Percentiles rank a stretch among this genome's conserved stretches.
Conservation (phyloP, 2,888 invertebrate species). For the Phortica okadai region DNA sequence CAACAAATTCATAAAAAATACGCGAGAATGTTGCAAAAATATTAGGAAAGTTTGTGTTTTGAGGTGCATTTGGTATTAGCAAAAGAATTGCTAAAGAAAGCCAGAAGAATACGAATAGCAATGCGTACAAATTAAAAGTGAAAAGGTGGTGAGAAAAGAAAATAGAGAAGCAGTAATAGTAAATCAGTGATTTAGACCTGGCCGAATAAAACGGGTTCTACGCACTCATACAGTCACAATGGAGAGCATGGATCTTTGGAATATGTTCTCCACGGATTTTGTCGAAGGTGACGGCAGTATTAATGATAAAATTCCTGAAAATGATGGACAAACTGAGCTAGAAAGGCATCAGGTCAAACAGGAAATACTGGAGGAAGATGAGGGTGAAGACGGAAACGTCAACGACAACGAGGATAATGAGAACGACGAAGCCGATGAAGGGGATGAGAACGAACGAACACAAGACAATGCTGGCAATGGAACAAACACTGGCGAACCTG, state of each 20-base stretch:
- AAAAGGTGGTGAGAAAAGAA: conserved; percentile 13
- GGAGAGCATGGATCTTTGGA: conserved; percentile 71
- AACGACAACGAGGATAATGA: conserved; percentile 37
- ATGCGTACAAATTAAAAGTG: neutral
- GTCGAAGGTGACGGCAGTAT: conserved; percentile 49
- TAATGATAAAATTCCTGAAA: conserved; percentile 35
- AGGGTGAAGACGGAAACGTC: conserved; percentile 16
- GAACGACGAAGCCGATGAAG: conserved; percentile 11
- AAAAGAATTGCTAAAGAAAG: neutral
- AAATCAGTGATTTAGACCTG: conserved; percentile 15
- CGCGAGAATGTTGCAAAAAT: neutral
- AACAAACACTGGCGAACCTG: conserved; percentile 48
- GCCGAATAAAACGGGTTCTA: conserved; percentile 25
- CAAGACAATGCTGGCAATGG: conserved; percentile 21
- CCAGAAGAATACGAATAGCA: neutral
- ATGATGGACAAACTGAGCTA: conserved; percentile 38
- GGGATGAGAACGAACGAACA: neutral
- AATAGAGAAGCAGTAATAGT: neutral
- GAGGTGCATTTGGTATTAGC: neutral
- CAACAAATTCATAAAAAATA: neutral
- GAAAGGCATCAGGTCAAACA: conserved; percentile 41
- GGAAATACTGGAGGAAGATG: conserved; percentile 30
- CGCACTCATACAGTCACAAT: conserved; percentile 46
- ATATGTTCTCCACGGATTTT: conserved; percentile 69
- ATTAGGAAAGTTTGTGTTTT: neutral